Percentiles rank a stretch among this genome's conserved stretches.
Evolutionary conservation across 2,113 vertebrate species (phyloP).

Genomic region (Vulpes vulpes): DNA sequence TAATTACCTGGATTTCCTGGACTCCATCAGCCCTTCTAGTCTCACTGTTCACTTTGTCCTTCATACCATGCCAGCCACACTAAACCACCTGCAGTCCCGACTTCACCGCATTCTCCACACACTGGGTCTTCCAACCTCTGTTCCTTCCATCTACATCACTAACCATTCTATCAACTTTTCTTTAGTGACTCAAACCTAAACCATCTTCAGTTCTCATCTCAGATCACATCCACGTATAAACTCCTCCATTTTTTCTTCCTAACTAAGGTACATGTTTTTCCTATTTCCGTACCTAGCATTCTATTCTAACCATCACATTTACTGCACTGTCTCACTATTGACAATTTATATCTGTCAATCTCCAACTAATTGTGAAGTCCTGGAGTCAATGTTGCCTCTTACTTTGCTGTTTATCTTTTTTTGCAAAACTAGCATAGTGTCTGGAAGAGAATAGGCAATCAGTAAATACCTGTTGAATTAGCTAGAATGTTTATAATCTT

Average conservation of each 20-base stretch:
- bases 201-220: background rate
- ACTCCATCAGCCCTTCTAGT: background rate
- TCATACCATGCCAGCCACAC: background rate
- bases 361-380: background rate
- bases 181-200: background rate
- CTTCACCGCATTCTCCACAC: too few relatives aligned
- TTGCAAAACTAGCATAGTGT: background rate
- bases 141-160: background rate
- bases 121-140: rapidly evolving
- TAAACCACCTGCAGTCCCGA: background rate
- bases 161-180: too few relatives aligned
- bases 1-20: background rate
- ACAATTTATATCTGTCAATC: background rate
- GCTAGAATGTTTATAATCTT: background rate
- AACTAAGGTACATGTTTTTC: background rate
- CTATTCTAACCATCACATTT: background rate
- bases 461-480: background rate
- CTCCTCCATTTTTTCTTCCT: background rate
- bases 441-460: background rate
- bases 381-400: background rate
- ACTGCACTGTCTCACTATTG: background rate
- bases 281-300: background rate
- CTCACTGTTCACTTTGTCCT: background rate
- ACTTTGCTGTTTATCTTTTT: background rate
- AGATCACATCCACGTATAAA: background rate